Evolutionary conservation across 2,113 vertebrate genomes (phyloP), one percentile per base, ranked within the genome.

Genomic region (Castor canadensis): DNA sequence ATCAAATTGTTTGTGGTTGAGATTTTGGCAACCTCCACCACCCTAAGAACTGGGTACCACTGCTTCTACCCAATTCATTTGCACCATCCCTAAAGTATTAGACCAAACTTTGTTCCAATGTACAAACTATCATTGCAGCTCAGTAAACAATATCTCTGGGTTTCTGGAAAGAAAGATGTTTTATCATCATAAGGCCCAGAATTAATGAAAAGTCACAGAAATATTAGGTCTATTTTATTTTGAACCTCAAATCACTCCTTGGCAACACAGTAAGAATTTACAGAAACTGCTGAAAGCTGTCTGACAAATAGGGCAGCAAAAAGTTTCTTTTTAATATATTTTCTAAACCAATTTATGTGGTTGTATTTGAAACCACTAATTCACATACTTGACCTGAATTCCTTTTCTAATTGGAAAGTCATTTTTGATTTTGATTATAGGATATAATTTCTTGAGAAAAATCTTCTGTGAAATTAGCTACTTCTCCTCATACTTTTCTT

Each of bases 361-460:
- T 93, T 97, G 45, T 94, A 91, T 96, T 97, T 97, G 94, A 97
- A 98, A 97, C 87, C 87, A 38, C 77, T 95, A 89, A 0, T 91
- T 91, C 95, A 86, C 38, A 75, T 95, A 75, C 60, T 93, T 97
- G 92, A 97, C 60, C 32, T 93, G 60, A 97, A 97, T 96, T 97
- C 56, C 64, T 96, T 94, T 82, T 96, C 90, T 97, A 97, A 97
- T 96, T 88, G 92, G n/a, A 76, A 97, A 97, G 64, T 72, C 40
- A 96, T 96, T 96, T 97, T 97, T 97, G 45, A 97, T 94, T 97
- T 93, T 97, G 93, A 97, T 94, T 96, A 62, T 75, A 96, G 92
- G 93, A 97, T 97, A 79, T 64, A 93, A 97, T 98, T 97, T 96
- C 87, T 98, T 97, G 93, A 80, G 94, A 96, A 98, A 73, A 81